A percentile compares a stretch with the other conserved stretches of the same genome.
phyloP scores from a whole-genome alignment of 2,888 invertebrate species.

The Heliconius cydno region DNA sequence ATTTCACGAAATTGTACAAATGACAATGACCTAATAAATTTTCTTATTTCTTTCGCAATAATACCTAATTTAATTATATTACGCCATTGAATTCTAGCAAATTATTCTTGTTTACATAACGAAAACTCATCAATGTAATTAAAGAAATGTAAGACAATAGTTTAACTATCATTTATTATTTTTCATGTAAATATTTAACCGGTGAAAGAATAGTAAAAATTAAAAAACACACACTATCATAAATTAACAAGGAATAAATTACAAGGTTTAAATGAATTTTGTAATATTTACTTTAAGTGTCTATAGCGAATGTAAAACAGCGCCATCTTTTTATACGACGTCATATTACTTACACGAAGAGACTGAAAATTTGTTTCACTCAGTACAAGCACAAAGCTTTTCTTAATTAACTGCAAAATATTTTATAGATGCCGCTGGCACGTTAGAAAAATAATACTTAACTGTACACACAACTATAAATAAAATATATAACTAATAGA shows the following conservation, averaged over 20 bases:
- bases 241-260: neutral
- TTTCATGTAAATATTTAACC: neutral
- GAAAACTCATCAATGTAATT: neutral
- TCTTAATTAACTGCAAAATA: neutral
- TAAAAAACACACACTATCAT: neutral
- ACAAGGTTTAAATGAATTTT: neutral
- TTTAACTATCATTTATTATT: neutral
- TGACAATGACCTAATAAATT: neutral
- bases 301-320: neutral
- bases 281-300: neutral
- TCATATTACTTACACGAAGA: neutral
- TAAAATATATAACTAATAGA: too few species aligned
- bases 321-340: slow-evolving; percentile 13
- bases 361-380: neutral
- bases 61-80: neutral
- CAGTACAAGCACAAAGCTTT: neutral
- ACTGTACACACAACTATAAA: too few species aligned
- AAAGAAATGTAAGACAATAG: neutral
- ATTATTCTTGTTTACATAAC: neutral
- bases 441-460: too few species aligned
- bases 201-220: neutral
- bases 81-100: neutral
- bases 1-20: neutral
- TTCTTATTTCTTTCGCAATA: neutral
- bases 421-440: slow-evolving; percentile 3